Evolutionary conservation across 2,888 invertebrate species (phyloP).

Genomic region (Conus canariensis): DNA sequence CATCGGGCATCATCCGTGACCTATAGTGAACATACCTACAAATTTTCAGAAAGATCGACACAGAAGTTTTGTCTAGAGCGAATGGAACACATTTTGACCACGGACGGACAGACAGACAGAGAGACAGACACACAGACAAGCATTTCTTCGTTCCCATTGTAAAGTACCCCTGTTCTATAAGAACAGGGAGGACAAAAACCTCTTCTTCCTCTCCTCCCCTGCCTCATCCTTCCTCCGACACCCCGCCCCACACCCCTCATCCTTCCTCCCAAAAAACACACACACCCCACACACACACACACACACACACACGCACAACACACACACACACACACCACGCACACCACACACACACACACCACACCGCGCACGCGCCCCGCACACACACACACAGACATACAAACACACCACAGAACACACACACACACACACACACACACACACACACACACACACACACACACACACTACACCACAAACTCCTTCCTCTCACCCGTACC

Average conservation of each 20-base stretch:
- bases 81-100: too few relatives aligned
- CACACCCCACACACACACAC: not conserved
- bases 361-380: not conserved
- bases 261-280: not conserved
- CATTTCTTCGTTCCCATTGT: too few relatives aligned
- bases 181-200: too few relatives aligned
- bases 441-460: not conserved
- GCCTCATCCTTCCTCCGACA: not conserved
- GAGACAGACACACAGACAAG: too few relatives aligned
- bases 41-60: too few relatives aligned
- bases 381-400: not conserved
- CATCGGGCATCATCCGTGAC: too few relatives aligned
- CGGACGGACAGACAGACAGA: too few relatives aligned
- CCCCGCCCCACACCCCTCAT: not conserved
- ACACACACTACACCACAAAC: not conserved
- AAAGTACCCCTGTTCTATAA: too few relatives aligned
- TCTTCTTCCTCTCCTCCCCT: not conserved
- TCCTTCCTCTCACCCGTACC: too few relatives aligned
- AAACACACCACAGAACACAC: conserved; percentile 8
- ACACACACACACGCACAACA: not conserved
- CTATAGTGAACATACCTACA: too few relatives aligned
- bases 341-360: not conserved
- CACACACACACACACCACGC: not conserved
- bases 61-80: too few relatives aligned
- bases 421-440: conserved; percentile 15